phyloP scores from a whole-genome alignment of 2,888 invertebrate genomes.

The Phasia obesa region DNA sequence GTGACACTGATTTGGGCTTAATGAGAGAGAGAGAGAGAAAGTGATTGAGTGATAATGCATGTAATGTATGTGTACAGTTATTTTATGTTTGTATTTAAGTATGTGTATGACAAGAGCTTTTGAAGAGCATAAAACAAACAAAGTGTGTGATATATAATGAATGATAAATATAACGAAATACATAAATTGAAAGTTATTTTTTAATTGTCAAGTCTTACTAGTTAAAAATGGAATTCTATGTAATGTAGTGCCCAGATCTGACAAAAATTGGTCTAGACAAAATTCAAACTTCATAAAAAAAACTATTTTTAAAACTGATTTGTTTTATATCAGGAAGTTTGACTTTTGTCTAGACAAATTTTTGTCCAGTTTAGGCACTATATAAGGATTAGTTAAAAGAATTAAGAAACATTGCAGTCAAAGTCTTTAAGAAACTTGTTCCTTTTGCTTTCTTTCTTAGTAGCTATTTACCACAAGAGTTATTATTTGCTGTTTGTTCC shows the following conservation, averaged over 20 bases:
- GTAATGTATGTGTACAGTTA: too few species aligned
- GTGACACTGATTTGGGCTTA: constrained; percentile 12
- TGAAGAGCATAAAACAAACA: constrained; percentile 61
- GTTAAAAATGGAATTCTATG: neutral
- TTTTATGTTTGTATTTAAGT: constrained; percentile 18
- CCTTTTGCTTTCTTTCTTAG: neutral
- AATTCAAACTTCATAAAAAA: too few species aligned
- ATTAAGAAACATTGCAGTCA: constrained; percentile 20
- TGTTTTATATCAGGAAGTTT: too few species aligned
- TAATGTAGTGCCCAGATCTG: too few species aligned
- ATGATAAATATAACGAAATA: constrained; percentile 46
- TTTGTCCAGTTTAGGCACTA: constrained; percentile 2
- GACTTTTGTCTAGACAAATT: too few species aligned
- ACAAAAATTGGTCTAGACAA: too few species aligned
- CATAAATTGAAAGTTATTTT: constrained; percentile 25
- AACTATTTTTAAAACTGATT: too few species aligned
- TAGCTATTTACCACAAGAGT: constrained; percentile 50
- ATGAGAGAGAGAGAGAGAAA: constrained; percentile 1
- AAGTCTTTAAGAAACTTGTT: too few species aligned
- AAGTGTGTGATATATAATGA: constrained; percentile 45
- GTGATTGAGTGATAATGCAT: neutral
- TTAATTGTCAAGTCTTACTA: constrained; percentile 16
- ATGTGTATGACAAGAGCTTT: constrained; percentile 65
- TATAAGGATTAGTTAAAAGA: constrained; percentile 2
- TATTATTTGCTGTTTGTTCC: constrained; percentile 21